A percentile compares a stretch with the other conserved stretches of the same genome.
phyloP scores from a whole-genome alignment of 2,797 vertebrate genomes.

The Rhinatrema bivittatum region DNA sequence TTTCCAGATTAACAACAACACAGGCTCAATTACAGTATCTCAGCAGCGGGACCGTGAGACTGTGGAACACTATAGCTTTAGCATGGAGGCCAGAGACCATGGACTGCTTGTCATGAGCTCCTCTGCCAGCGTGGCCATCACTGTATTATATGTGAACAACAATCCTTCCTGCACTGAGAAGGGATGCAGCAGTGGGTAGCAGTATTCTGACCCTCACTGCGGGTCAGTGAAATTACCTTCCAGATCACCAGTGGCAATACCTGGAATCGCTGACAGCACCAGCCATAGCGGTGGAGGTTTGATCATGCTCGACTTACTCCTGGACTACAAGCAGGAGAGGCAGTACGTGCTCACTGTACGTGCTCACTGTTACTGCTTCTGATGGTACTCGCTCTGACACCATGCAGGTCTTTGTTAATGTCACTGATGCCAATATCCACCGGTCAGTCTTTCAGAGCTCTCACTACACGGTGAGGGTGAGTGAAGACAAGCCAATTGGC shows the following conservation, averaged over 20 bases:
- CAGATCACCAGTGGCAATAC: constrained; percentile 97
- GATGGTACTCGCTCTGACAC: constrained; percentile 88
- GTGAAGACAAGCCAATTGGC: constrained; percentile 80
- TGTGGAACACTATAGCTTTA: constrained; percentile 84
- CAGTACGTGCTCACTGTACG: too few species aligned
- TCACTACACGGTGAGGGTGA: constrained; percentile 80
- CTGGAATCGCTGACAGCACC: constrained; percentile 87
- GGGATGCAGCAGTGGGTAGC: constrained; percentile 82
- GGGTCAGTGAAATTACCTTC: constrained; percentile 92
- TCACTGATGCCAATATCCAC: constrained; percentile 95
- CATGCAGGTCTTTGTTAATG: constrained; percentile 87
- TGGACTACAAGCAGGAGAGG: constrained; percentile 96
- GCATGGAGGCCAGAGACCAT: constrained; percentile 85
- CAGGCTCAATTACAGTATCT: constrained; percentile 86
- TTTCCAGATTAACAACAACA: constrained; percentile 90
- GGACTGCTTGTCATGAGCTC: constrained; percentile 82
- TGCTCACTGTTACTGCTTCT: constrained; percentile 82
- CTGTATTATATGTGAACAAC: constrained; percentile 90
- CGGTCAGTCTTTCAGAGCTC: constrained; percentile 90
- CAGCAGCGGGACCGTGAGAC: constrained; percentile 83
- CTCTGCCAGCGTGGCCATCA: constrained; percentile 89
- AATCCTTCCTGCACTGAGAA: constrained; percentile 86
- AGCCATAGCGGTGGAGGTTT: constrained; percentile 93
- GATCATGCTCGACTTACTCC: constrained; percentile 81
- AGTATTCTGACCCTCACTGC: constrained; percentile 86